Evolutionary conservation across 2,797 vertebrate genomes (phyloP).

Genomic region (Ptychadena robeensis): DNA sequence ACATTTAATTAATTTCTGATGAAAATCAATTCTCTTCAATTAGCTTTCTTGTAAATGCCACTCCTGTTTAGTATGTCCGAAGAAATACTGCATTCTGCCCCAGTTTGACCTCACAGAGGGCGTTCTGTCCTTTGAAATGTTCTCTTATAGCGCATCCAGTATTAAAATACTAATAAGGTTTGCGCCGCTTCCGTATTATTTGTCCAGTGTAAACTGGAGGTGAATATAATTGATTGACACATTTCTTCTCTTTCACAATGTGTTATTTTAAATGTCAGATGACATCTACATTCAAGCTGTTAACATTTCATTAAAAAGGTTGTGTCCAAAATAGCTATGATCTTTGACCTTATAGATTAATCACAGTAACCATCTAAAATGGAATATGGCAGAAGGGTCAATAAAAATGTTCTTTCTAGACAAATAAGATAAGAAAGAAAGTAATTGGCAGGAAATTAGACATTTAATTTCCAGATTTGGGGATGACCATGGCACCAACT

Average conservation of each 20-base stretch:
- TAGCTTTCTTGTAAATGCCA: constrained; percentile 40
- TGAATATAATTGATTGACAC: constrained; percentile 46
- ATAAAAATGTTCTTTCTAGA: neutral
- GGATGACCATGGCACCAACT: too few species aligned
- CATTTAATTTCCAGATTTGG: too few species aligned
- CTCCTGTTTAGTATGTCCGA: constrained; percentile 37
- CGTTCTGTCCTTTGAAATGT: constrained; percentile 35
- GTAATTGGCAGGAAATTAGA: too few species aligned
- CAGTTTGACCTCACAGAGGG: constrained; percentile 27
- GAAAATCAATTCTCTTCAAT: constrained; percentile 16
- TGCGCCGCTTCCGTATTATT: neutral
- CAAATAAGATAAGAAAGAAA: neutral
- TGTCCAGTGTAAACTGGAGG: constrained; percentile 18
- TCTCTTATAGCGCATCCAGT: constrained; percentile 2
- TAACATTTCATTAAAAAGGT: constrained; percentile 24
- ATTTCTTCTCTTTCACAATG: constrained; percentile 9
- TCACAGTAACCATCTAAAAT: constrained; percentile 30
- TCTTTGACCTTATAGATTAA: constrained; percentile 30
- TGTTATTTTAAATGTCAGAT: constrained; percentile 42
- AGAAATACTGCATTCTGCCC: neutral
- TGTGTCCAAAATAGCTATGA: constrained; percentile 22
- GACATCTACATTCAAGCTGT: constrained; percentile 26
- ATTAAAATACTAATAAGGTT: constrained; percentile 34
- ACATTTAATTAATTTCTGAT: constrained; percentile 13
- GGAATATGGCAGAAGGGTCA: constrained; percentile 10